phyloP scores from a whole-genome alignment of 2,113 vertebrate species.

The Microcebus griseorufus region DNA sequence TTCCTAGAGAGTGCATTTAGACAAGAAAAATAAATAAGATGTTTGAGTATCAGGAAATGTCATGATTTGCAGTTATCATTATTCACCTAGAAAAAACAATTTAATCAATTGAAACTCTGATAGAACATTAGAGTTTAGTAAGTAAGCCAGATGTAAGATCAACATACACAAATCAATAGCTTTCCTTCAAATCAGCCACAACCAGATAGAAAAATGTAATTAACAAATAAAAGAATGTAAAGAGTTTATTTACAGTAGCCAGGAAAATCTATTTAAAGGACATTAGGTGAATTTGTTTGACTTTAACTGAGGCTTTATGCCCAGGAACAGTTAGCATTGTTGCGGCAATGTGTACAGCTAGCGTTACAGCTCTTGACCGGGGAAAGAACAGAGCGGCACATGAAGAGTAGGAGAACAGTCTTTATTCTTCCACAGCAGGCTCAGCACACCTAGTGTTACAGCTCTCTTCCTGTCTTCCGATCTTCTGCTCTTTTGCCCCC shows the following conservation, averaged over 20 bases:
- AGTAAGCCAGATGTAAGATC: conserved; percentile 18
- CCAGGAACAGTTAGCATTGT: neutral
- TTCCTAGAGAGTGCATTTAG: conserved; percentile 20
- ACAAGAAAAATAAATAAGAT: conserved; percentile 52
- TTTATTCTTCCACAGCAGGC: too few relatives aligned
- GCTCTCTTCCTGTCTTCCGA: too few relatives aligned
- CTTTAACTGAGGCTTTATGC: neutral
- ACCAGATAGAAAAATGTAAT: conserved; percentile 34
- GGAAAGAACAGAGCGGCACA: too few relatives aligned
- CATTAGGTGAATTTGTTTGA: neutral
- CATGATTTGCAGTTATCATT: neutral
- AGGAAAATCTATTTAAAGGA: neutral
- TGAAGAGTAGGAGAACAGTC: too few relatives aligned
- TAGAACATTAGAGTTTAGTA: neutral
- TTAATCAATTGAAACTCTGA: neutral
- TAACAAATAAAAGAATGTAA: conserved; percentile 1
- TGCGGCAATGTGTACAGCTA: too few relatives aligned
- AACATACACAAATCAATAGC: neutral
- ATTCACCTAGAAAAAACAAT: neutral
- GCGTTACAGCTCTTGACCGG: too few relatives aligned
- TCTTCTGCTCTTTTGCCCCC: too few relatives aligned
- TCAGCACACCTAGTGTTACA: too few relatives aligned
- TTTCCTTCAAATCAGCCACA: neutral
- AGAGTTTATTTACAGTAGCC: neutral
- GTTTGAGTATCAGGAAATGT: conserved; percentile 28